Evolutionary conservation across 2,888 invertebrate genomes (phyloP).

Genomic region (Athetis lepigone): DNA sequence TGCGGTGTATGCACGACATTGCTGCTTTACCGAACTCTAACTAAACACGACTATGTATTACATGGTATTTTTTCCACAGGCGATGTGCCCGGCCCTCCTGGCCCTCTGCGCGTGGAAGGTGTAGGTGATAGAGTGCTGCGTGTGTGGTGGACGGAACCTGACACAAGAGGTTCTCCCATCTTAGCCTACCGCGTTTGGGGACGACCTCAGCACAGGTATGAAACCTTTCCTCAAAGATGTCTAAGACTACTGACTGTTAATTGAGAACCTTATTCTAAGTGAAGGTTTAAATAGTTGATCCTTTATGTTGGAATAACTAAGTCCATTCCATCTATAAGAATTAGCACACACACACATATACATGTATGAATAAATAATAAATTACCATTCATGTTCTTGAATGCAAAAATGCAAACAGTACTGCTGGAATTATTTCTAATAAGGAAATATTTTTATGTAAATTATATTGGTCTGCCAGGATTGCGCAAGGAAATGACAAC

Average conservation of each 20-base stretch:
- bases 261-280: too few species aligned
- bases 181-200: constrained; percentile 94
- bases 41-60: background rate
- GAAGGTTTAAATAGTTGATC: too few species aligned
- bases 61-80: constrained; percentile 83
- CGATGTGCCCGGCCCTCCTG: constrained; percentile 95
- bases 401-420: background rate
- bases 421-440: background rate
- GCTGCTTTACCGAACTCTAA: too few species aligned
- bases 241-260: too few species aligned
- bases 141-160: constrained; percentile 95
- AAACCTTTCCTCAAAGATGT: background rate
- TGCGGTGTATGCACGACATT: too few species aligned
- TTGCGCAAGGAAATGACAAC: constrained; percentile 81
- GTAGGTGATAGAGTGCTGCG: constrained; percentile 94
- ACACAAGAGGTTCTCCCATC: constrained; percentile 94
- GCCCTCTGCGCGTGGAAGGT: constrained; percentile 93
- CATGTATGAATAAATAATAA: too few species aligned
- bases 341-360: too few species aligned
- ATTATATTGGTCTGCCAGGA: constrained; percentile 27
- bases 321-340: too few species aligned
- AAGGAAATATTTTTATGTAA: background rate
- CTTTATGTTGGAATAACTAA: too few species aligned
- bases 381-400: too few species aligned
- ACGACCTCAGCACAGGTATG: constrained; percentile 81